phyloP scores from a whole-genome alignment of 92 coral and sea anemone species.

The Diadumene lineata region DNA sequence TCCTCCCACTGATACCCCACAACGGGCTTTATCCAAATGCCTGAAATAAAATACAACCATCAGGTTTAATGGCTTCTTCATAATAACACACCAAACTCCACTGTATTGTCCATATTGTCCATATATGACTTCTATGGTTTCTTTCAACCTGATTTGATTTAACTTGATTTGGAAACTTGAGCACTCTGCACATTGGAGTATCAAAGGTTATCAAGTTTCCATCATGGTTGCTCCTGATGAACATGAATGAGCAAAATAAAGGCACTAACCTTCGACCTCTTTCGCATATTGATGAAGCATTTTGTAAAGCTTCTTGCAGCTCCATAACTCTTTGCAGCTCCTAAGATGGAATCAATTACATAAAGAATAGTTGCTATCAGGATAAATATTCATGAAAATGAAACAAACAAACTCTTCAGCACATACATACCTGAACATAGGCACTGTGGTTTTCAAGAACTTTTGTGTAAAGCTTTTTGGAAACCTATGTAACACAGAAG shows the following conservation, averaged over 20 bases:
- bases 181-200: no score
- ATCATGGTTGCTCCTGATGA: no score
- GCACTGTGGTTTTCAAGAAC: conserved; percentile 95
- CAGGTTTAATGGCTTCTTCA: no score
- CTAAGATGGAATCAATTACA: no score
- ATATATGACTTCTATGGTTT: no score
- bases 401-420: neutral
- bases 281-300: conserved; percentile 87
- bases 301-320: conserved; percentile 83
- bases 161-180: no score
- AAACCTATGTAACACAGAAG: conserved; percentile 51
- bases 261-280: conserved; percentile 90
- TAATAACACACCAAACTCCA: no score
- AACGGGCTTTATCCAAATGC: conserved; percentile 85
- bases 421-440: conserved; percentile 93
- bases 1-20: conserved; percentile 96
- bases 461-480: conserved; percentile 90
- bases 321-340: conserved; percentile 98
- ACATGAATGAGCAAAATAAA: no score
- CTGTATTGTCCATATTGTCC: no score
- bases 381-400: neutral
- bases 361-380: no score
- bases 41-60: conserved; percentile 28
- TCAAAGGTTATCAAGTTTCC: no score
- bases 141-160: no score